Evolutionary conservation across 2,113 vertebrate species (phyloP), one percentile per base, ranked within the genome.

Genomic region (Passer montanus): DNA sequence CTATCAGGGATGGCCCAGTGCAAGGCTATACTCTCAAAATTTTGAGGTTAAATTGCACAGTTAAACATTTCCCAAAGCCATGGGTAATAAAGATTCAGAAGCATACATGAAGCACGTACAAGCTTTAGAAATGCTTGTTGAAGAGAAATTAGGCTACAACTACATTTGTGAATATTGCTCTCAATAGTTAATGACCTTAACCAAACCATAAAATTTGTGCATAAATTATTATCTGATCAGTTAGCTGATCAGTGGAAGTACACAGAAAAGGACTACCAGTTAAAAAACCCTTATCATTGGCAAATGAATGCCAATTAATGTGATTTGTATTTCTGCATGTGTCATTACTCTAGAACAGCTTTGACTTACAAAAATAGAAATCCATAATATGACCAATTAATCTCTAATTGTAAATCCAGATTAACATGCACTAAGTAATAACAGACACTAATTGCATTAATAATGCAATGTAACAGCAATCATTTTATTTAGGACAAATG

Each of bases 371-470:
- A 82, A 96, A 87, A 79, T 87, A 87, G 81, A 87, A 79, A 73
- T 89, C 46, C 22, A 27, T 73, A 87, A 84, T 62, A 89, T 35
- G 49, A 94, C 63, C 69, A 87, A 93, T 82, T 91, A 94, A 66
- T 83, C 41, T 73, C 41, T 83, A 76, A 79, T 84, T 87, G 68
- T 93, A 76, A 94, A 62, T 39, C 31, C 52, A 39, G 30, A 62
- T 76, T 93, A 94, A 62, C 74, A 64, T 76, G 75, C n/a, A 55
- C 28, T 68, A 50, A 13, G 28, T 66, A 75, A 89, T 74, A 79
- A 70, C 56, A 84, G 62, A 37, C n/a, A 66, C 67, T 91, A 94
- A 92, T 67, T 91, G 49, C 58, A 84, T 91, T 79, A 92, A 95
- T 89, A 82, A 93, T 83, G 64, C 63, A 90, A 41, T n/a, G 33